Evolutionary conservation across 2,113 vertebrate genomes (phyloP), one percentile per base, ranked within the genome.

Genomic region (Hirundichthys speculiger): DNA sequence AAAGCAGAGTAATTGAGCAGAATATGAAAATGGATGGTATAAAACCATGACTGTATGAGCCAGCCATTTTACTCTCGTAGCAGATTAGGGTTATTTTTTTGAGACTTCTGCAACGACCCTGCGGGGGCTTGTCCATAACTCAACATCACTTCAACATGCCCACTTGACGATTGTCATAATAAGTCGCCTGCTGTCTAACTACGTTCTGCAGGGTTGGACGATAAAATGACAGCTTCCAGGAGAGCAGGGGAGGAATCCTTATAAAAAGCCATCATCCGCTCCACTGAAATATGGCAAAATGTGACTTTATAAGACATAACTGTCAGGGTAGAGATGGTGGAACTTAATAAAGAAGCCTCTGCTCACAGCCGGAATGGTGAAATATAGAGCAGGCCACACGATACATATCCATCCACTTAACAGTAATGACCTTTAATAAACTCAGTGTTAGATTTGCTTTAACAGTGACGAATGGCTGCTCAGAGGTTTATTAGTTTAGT

Each of bases 341-440:
- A 77, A 78, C 73, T 82, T 79, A 82, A 87, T 88, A 87, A 87
- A 79, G 63, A 40, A 11, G 65, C 76, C 14, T 15, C 57, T 27
- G 7, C 73, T 80, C 59, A 22, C 58, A 24, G 68, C 64, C 27
- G 7, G 68, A 30, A 54, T 2, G 75, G 46, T 79, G 83, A 87
- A 76, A 83, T 86, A 84, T 73, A 30, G 64, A 54, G 74, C 39
- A 12, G 45, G 10, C 60, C 63, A 25, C 56, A 64, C 73, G 83
- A 64, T 46, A 57, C 80, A 19, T 68, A 70, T 86, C 83, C 77
- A 73, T 86, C 86, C 85, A 62, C 64, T 84, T 81, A 86, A 81
- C 52, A 77, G 65, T 84, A 88, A 86, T 52, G 87, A 80, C 83
- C 86, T 89, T 86, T 83, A 87, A 85, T 86, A 84, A 84, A 86